Base-by-base conservation (phyloP, 2,113 vertebrate genomes). In the Paedocypris sp. region DNA sequence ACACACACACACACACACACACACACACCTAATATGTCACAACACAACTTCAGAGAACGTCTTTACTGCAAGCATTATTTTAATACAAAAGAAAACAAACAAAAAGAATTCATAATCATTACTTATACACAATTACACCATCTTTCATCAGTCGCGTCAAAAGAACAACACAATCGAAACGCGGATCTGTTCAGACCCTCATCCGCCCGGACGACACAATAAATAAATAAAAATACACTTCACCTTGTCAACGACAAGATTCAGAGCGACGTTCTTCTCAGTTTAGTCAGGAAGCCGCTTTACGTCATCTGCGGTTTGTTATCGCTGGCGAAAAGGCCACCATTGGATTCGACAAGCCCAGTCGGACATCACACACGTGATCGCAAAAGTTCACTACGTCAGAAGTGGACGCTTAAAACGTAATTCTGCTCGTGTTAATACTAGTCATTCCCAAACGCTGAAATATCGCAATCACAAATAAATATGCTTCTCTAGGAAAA, bases 11-110 rank as follows among this genome's bases (percentile, higher is more conserved):
- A 18, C 45, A 68, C 45, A 60, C 7, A 22, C 9, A 47, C 39
- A 50, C 42, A 45, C 39, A 32, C 54, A 64, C n/a, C 15, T 42
- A 10, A 12, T 16, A 45, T 15, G 3, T 11, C 20, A 60, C 31
- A 7, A 12, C 4, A 62, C 42, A n/a, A 58, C 60, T 61, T 4
- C 6, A 39, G 6, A 53, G 7, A 10, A 33, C 4, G 2, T 28
- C 88, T 87, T 91, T 94, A 94, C 87, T 86, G 93, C 93, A 97
- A 97, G 93, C 93, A 94, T 91, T 88, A 80, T 85, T 89, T 97
- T 96, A 96, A 96, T 97, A 97, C 88, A 97, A 97, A 90, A 79
- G 87, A 88, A 85, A 83, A 80, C 76, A 83, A n/a, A n/a, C n/a
- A 83, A 79, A 82, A 79, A 67, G 52, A 48, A 76, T 85, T 84